Evolutionary conservation across 2,888 invertebrate species (phyloP).

Genomic region (Tachina fera): DNA sequence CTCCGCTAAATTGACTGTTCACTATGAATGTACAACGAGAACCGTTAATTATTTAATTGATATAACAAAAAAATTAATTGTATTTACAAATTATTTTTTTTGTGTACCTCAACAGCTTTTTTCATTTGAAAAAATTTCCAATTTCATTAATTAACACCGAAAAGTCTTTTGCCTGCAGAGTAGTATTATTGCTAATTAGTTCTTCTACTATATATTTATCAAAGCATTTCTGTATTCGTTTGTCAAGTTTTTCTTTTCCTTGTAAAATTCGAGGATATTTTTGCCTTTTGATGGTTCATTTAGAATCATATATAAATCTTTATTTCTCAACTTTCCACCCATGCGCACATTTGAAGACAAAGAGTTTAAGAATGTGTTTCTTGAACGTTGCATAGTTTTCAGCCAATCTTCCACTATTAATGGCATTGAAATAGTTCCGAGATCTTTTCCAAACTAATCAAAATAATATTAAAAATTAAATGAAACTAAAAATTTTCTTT

Average conservation of each 20-base stretch:
- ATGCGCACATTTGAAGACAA: slow-evolving; percentile 1
- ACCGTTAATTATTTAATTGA: too few species aligned
- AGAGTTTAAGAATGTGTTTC: slow-evolving; percentile 32
- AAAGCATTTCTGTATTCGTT: slow-evolving; percentile 37
- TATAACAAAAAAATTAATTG: too few species aligned
- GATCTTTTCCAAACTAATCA: slow-evolving; percentile 38
- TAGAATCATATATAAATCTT: slow-evolving; percentile 36
- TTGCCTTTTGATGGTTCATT: slow-evolving; percentile 46
- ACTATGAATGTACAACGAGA: too few species aligned
- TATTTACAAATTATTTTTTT: too few species aligned
- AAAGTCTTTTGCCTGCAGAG: slow-evolving; percentile 35
- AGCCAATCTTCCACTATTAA: slow-evolving; percentile 39
- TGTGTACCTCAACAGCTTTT: slow-evolving; percentile 26
- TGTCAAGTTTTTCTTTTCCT: too few species aligned
- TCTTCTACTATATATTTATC: slow-evolving; percentile 60
- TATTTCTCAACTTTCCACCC: slow-evolving; percentile 26
- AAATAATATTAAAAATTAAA: not conserved
- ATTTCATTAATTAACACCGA: slow-evolving; percentile 36
- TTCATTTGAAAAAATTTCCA: slow-evolving; percentile 33
- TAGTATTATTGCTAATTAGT: slow-evolving; percentile 29
- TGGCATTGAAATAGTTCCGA: not conserved
- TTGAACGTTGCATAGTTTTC: slow-evolving; percentile 32
- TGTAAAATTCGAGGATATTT: slow-evolving; percentile 27
- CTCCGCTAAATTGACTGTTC: too few species aligned
- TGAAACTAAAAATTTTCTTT: not conserved